Evolutionary conservation across 2,888 invertebrate genomes (phyloP).

Genomic region (Helleia helle): DNA sequence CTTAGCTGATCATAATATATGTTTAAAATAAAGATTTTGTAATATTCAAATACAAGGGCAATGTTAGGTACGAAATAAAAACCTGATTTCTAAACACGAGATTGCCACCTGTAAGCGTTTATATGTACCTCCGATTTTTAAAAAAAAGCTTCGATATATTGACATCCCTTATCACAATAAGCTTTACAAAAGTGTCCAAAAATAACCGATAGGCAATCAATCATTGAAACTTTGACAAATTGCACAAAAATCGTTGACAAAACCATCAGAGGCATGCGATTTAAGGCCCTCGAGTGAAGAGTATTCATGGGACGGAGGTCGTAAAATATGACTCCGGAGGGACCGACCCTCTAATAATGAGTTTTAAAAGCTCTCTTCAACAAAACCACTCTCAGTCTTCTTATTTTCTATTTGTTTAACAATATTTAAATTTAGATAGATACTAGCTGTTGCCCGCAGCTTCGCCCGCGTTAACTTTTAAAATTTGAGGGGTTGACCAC

Average conservation of each 20-base stretch:
- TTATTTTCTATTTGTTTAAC: too few species aligned
- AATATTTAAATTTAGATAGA: too few species aligned
- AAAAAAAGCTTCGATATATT: background rate
- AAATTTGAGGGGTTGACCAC: too few species aligned
- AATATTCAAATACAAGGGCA: too few species aligned
- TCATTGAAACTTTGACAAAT: constrained; percentile 7
- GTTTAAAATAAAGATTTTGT: too few species aligned
- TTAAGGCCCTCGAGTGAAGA: constrained; percentile 30
- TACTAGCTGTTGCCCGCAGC: too few species aligned
- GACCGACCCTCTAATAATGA: constrained; percentile 37
- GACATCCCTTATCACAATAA: background rate
- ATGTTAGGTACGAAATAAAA: too few species aligned
- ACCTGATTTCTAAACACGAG: too few species aligned
- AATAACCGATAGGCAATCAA: background rate
- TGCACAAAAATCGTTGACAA: constrained; percentile 27
- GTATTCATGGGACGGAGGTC: constrained; percentile 41
- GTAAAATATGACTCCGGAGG: constrained; percentile 49
- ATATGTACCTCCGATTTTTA: too few species aligned
- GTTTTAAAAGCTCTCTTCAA: constrained; percentile 18
- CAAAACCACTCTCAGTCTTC: background rate
- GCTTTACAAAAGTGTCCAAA: background rate
- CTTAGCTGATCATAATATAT: too few species aligned
- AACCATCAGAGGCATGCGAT: constrained; percentile 36
- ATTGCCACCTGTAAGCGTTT: too few species aligned
- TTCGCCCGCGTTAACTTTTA: too few species aligned